Base-by-base conservation (phyloP, 2,888 invertebrate genomes). In the Acheta domesticus region DNA sequence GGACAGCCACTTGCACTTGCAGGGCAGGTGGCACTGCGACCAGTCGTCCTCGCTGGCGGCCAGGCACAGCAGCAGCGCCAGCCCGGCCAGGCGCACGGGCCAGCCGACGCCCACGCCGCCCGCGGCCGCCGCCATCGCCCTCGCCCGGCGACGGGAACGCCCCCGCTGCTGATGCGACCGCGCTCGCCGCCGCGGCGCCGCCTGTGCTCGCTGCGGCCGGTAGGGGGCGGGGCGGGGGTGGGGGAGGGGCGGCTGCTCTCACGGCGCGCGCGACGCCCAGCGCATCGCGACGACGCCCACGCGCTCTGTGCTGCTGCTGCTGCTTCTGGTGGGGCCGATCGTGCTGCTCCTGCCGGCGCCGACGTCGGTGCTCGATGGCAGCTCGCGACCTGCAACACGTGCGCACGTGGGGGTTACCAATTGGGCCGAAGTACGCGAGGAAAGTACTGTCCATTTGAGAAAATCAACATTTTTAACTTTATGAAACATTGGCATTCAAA, bases 1-100 rank as follows among this genome's bases (percentile, higher is more conserved):
- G 81, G 92, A 92, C 49, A 92, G 92, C 96, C 96, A 96, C 82
- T 93, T 92, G 86, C 96, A 96, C 84, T 92, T 91, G 88, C 96
- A 96, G 80, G 89, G 88, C 82, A 89, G 85, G 14, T 91, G 90
- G 86, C 93, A 94, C 85, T 90, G 89, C 49, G 88, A 88, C 86
- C 91, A 91, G 84, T 87, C 87, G 4, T 85, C 84, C 62, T 80
- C 79, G 89, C 23, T 87, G 87, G 77, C 88, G 85, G 76, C 36
- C 80, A 87, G 84, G 14, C 87, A 85, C 77, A 85, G 80, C 74
- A 84, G 77, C 78, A 83, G 83, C 81, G 85, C 81, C 80, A 87
- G 83, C 78, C 62, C 62, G n/a, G 62, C 62, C 14, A 62, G 62
- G 62, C 62, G 77, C 76, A 49, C 75, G 20, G 77, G 73, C 80